A percentile compares a stretch with the other conserved stretches of the same genome.
Conservation (phyloP, 2,113 vertebrate genomes). For the Microcebus jonahi region DNA sequence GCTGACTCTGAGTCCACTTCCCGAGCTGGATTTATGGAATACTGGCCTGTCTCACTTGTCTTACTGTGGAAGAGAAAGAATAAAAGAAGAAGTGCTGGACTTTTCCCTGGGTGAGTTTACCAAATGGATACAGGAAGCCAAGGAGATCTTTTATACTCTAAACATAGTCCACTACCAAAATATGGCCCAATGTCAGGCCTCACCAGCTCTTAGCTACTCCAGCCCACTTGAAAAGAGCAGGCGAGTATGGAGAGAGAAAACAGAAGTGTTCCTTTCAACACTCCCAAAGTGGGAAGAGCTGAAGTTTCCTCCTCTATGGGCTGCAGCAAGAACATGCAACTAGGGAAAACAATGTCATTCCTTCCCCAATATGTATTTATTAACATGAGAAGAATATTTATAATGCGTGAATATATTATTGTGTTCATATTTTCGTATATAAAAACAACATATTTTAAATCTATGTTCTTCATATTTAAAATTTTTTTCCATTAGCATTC, state of each 20-base stretch:
- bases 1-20: neutral
- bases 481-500: neutral
- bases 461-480: neutral
- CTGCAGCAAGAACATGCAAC: neutral
- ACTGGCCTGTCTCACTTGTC: neutral
- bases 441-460: neutral
- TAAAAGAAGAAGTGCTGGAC: neutral
- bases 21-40: neutral
- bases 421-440: neutral
- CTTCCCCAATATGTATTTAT: neutral
- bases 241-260: neutral
- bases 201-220: neutral
- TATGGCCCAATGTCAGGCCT: neutral
- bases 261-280: neutral
- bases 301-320: neutral
- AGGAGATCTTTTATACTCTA: neutral
- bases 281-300: neutral
- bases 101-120: neutral
- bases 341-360: neutral
- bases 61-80: neutral
- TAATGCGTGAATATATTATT: neutral
- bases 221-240: neutral
- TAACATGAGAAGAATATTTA: neutral
- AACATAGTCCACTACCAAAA: neutral
- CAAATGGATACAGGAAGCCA: neutral